phyloP scores from a whole-genome alignment of 64 coral and sea anemone genomes.

The Stichodactyla helianthus region DNA sequence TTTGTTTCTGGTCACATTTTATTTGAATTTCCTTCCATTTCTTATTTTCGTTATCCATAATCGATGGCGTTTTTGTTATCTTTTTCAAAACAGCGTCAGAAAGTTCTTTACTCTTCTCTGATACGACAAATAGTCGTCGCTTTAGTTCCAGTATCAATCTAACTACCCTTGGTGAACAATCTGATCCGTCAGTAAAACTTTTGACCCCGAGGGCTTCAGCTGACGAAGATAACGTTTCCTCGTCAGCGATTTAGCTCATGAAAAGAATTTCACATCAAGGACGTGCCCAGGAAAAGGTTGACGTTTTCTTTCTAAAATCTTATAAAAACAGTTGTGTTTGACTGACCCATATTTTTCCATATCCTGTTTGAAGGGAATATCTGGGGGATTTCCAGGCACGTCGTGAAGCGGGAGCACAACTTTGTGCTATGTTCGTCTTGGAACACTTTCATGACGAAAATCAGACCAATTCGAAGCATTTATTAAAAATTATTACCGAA shows the following conservation, averaged over 20 bases:
- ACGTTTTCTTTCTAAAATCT: not conserved
- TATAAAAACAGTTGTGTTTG: not conserved
- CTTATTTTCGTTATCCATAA: not conserved
- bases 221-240: constrained; percentile 5
- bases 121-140: not conserved
- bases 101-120: not conserved
- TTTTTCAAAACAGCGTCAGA: not conserved
- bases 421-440: not conserved
- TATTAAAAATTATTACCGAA: not conserved
- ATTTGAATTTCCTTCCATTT: not conserved
- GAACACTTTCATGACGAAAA: not conserved
- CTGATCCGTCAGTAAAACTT: not conserved
- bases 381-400: not conserved
- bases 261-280: constrained; percentile 3
- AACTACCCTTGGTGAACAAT: not conserved
- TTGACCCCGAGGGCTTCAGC: constrained; percentile 3
- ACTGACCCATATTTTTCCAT: not conserved
- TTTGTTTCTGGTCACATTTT: not conserved
- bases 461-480: not conserved
- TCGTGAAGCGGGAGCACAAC: not conserved
- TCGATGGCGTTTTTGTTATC: not conserved
- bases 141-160: not conserved
- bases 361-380: not conserved
- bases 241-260: not conserved
- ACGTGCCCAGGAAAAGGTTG: constrained; percentile 16